Conservation (phyloP, 2,888 invertebrate genomes). For the Sicus ferrugineus region DNA sequence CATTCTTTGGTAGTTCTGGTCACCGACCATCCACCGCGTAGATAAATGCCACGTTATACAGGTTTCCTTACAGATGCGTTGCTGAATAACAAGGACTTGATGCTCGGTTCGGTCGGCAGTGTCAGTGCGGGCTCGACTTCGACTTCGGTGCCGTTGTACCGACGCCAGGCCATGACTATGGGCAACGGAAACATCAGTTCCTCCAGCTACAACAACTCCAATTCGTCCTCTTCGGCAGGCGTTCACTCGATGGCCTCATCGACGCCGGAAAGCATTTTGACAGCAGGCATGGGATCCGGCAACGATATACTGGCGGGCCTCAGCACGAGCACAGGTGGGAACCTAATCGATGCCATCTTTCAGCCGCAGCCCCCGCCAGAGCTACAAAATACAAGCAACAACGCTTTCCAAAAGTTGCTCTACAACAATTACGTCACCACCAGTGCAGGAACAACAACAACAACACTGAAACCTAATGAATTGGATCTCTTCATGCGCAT, state of each 20-base stretch:
- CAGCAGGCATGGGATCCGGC: constrained; percentile 45
- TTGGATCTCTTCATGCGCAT: constrained; percentile 54
- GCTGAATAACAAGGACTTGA: constrained; percentile 46
- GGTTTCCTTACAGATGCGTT: constrained; percentile 40
- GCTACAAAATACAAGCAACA: constrained; percentile 44
- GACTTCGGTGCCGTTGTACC: constrained; percentile 66
- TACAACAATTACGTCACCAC: constrained; percentile 60
- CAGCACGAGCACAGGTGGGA: constrained; percentile 50
- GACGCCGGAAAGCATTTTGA: constrained; percentile 51
- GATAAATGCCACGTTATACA: constrained; percentile 1
- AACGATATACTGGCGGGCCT: constrained; percentile 48
- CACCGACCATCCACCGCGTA: too few relatives aligned
- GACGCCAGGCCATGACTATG: constrained; percentile 62
- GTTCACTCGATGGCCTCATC: constrained; percentile 49
- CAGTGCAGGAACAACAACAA: constrained; percentile 41
- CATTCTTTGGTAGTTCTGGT: too few relatives aligned
- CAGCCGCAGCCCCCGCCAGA: constrained; percentile 50
- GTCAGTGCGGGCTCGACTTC: constrained; percentile 37
- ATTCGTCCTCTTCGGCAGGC: constrained; percentile 18
- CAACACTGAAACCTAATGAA: constrained; percentile 52
- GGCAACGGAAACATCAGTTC: constrained; percentile 50
- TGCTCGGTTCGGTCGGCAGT: constrained; percentile 46
- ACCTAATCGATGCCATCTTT: constrained; percentile 60
- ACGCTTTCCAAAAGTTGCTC: constrained; percentile 48
- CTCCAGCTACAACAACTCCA: constrained; percentile 14